These are phyloP conservation scores for Ferdinandea cuprea DNA, from an alignment of 2,888 invertebrate genomes.

Conservation along the genomic window DNA sequence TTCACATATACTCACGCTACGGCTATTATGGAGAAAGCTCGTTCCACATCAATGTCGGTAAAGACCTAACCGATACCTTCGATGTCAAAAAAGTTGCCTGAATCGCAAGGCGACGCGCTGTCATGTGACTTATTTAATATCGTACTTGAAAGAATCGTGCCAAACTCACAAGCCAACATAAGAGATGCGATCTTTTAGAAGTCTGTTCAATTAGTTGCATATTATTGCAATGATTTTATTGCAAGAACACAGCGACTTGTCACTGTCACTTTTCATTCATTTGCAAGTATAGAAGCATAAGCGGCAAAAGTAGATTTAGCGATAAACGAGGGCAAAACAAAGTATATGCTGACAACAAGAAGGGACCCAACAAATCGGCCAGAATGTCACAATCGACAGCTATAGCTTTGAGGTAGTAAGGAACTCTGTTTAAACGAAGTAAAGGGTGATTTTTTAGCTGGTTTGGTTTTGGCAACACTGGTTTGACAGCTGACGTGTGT, in stretches of 20 bases:
- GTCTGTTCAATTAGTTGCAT: not conserved
- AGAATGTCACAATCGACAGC: too few species aligned
- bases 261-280: too few species aligned
- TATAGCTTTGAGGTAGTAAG: too few species aligned
- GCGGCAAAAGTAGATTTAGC: too few species aligned
- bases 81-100: constrained; percentile 5
- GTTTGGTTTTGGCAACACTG: too few species aligned
- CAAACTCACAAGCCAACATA: not conserved
- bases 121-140: constrained; percentile 1
- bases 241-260: not conserved
- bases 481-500: too few species aligned
- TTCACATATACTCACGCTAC: too few species aligned
- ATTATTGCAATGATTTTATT: not conserved
- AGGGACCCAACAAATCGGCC: too few species aligned
- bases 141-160: not conserved
- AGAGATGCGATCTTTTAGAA: not conserved
- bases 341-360: too few species aligned
- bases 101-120: not conserved
- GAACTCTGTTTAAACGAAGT: too few species aligned
- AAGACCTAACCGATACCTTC: not conserved
- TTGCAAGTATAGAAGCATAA: not conserved
- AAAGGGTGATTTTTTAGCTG: too few species aligned
- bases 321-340: too few species aligned
- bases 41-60: not conserved
- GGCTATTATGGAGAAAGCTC: not conserved